Evolutionary conservation across 2,888 invertebrate species (phyloP).

Genomic region (Aphodius granarius): DNA sequence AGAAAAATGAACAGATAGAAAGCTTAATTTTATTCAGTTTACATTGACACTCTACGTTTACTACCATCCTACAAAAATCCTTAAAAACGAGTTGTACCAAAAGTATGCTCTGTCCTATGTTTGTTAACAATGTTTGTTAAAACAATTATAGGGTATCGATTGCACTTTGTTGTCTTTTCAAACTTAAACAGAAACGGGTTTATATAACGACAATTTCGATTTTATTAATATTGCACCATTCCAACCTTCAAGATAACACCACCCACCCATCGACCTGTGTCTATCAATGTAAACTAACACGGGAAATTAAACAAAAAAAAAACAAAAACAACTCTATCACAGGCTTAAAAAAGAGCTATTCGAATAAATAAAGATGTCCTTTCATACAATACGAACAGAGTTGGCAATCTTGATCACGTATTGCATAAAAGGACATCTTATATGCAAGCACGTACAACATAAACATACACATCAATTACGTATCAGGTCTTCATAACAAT

Average conservation of each 20-base stretch:
- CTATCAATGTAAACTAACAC: slow-evolving; percentile 37
- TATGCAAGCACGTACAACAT: not conserved
- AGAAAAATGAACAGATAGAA: slow-evolving; percentile 18
- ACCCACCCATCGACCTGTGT: not conserved
- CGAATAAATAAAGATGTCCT: slow-evolving; percentile 19
- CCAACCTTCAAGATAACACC: not conserved
- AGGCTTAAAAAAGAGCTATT: slow-evolving; percentile 50
- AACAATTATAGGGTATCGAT: not conserved
- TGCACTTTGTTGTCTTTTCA: not conserved
- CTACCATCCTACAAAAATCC: slow-evolving; percentile 28
- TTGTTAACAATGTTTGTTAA: no score
- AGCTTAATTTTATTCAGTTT: slow-evolving; percentile 28
- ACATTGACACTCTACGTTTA: slow-evolving; percentile 30
- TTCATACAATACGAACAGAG: not conserved
- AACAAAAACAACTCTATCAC: slow-evolving; percentile 46
- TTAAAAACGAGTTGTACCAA: slow-evolving; percentile 47
- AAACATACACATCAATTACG: slow-evolving; percentile 11
- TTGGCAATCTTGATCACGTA: no score
- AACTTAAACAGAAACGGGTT: not conserved
- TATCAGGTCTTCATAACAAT: slow-evolving; percentile 10
- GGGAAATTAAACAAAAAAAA: slow-evolving; percentile 19
- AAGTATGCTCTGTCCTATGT: slow-evolving; percentile 45
- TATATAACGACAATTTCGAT: not conserved
- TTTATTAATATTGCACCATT: not conserved
- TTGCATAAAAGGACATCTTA: not conserved